Percentiles rank a stretch among this genome's conserved stretches.
Evolutionary conservation across 2,888 invertebrate genomes (phyloP).

Genomic region (Cephus spinipes): DNA sequence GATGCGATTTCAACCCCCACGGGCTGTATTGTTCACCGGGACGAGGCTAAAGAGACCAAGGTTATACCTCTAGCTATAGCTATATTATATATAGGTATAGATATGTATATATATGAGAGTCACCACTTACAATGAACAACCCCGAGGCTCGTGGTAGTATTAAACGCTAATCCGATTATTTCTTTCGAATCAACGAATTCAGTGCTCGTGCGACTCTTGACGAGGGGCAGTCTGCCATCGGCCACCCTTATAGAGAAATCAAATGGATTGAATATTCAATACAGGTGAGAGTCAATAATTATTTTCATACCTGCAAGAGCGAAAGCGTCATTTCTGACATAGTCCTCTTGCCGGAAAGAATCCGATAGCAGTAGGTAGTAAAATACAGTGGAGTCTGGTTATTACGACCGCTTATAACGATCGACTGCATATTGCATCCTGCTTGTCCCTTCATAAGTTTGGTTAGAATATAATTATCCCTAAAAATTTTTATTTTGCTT

Average conservation of each 20-base stretch:
- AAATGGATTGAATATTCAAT: not conserved
- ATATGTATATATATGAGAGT: conserved; percentile 43
- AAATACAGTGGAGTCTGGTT: too few species aligned
- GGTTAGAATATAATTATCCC: too few species aligned
- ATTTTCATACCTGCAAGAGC: not conserved
- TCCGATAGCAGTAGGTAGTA: too few species aligned
- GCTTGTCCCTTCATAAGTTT: too few species aligned
- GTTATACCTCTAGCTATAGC: not conserved
- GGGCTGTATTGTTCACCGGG: conserved; percentile 27
- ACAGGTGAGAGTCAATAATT: not conserved
- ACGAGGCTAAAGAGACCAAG: conserved; percentile 2
- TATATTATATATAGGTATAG: conserved; percentile 12
- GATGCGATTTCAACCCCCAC: conserved; percentile 3
- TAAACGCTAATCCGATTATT: conserved; percentile 49
- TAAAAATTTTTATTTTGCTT: too few species aligned
- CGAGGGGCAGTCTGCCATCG: not conserved
- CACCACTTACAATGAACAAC: conserved; percentile 43
- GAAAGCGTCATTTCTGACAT: not conserved
- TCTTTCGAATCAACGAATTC: conserved; percentile 43
- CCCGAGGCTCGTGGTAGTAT: conserved; percentile 29
- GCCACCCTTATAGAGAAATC: not conserved
- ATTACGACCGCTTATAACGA: too few species aligned
- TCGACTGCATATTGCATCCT: too few species aligned
- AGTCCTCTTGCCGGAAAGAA: too few species aligned
- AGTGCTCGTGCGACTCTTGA: not conserved